phyloP scores from a whole-genome alignment of 2,888 invertebrate genomes.

The Gandaritis pyraliata region DNA sequence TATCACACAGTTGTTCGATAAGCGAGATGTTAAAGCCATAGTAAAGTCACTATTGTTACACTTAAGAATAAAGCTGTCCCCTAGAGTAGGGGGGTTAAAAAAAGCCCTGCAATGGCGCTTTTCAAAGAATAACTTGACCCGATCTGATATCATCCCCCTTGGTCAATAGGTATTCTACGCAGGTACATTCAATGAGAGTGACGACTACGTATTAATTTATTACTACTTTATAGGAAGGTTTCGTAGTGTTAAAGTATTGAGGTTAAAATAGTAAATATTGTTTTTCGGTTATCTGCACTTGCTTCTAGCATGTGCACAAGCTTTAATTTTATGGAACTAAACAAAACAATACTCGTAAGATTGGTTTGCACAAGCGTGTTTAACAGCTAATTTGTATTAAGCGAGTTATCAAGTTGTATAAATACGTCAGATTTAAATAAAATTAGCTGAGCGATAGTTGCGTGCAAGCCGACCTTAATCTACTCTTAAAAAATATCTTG shows the following conservation, averaged over 20 bases:
- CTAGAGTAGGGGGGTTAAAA: slow-evolving; percentile 33
- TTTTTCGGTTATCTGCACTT: too few relatives aligned
- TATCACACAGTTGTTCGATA: not conserved
- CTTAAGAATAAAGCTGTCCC: slow-evolving; percentile 26
- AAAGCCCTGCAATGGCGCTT: slow-evolving; percentile 33
- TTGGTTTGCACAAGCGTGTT: too few relatives aligned
- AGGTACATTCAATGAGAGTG: slow-evolving; percentile 6
- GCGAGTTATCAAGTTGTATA: too few relatives aligned
- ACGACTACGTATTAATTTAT: slow-evolving; percentile 14
- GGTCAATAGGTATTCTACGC: slow-evolving; percentile 11
- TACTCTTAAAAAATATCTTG: too few relatives aligned
- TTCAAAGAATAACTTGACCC: slow-evolving; percentile 45
- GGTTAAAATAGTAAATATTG: too few relatives aligned
- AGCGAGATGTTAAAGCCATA: not conserved
- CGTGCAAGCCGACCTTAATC: too few relatives aligned
- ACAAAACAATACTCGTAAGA: too few relatives aligned
- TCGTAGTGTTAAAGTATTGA: not conserved
- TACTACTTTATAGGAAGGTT: slow-evolving; percentile 7
- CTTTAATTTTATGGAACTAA: too few relatives aligned
- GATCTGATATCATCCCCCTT: slow-evolving; percentile 39
- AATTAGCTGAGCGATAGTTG: too few relatives aligned
- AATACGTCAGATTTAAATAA: too few relatives aligned
- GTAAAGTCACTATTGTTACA: slow-evolving; percentile 17
- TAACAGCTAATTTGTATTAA: too few relatives aligned
- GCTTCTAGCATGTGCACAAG: too few relatives aligned